Base-by-base conservation (phyloP, 2,797 vertebrate species). In the Megaceryle alcyon region DNA sequence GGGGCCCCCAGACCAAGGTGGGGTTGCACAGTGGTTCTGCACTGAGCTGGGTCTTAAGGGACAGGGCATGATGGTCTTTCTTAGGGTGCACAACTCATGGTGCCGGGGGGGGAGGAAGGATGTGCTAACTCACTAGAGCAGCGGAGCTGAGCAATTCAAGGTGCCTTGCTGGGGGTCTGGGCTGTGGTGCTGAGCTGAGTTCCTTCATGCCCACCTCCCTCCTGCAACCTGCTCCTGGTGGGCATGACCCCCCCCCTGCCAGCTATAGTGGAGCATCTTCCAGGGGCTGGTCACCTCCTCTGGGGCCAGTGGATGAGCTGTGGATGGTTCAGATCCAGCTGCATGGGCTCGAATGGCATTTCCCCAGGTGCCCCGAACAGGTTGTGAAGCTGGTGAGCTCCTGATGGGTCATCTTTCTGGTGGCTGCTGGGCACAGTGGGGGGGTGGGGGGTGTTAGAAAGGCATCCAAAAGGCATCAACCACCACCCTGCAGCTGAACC, bases 281-380 rank as follows among this genome's bases (percentile, higher is more conserved):
- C 2, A 7, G 87, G 21, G 31, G 4, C 12, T 2, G 3, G 14
- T 21, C 14, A 0, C 41, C 69, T 46, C 29, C 86, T 23, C 69
- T 1, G 3, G 66, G 25, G n/a, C n/a, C 13, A 12, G 11, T 2
- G 12, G 73, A 3, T 0, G 19, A 49, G 31, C 5, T 0, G 0
- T 1, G 49, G 63, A 8, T 35, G 72, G 84, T 3, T 22, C 60
- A 12, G 31, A 6, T 0, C 39, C 49, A 21, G 54, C 51, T 2
- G 20, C 10, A 6, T 0, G 20, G 60, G 31, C 3, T 28, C 71
- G 0, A 20, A 7, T 2, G 7, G 63, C 15, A 2, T 43, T 44
- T 33, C 64, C 56, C 28, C 0, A 2, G 25, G 57, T 3, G 10
- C 63, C 0, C 44, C 0, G 2, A 22, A 56, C 31, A 4, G 57